Conservation (phyloP, 2,113 vertebrate genomes). For the Chlorocebus sabaeus region DNA sequence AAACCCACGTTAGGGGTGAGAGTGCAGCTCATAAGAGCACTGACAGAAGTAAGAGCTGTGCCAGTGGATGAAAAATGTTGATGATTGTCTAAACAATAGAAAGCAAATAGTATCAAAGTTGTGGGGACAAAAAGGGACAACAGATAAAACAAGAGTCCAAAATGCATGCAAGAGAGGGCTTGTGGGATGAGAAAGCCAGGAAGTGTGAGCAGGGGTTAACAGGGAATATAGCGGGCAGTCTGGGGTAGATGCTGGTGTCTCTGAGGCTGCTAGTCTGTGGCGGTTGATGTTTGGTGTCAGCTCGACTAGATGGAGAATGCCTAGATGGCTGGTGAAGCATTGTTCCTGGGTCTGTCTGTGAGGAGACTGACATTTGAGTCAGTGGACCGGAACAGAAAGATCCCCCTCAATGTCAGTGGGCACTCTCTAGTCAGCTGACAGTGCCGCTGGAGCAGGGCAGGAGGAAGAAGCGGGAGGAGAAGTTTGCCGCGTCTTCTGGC, state of each 20-base stretch:
- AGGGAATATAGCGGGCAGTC: neutral
- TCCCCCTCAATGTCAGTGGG: too few relatives aligned
- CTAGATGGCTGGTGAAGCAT: too few relatives aligned
- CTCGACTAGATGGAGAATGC: too few relatives aligned
- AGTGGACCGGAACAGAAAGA: too few relatives aligned
- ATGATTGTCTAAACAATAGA: neutral
- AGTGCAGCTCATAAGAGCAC: neutral
- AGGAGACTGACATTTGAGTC: too few relatives aligned
- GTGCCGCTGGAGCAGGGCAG: too few relatives aligned
- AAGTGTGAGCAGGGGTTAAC: neutral
- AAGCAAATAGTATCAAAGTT: neutral
- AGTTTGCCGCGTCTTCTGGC: too few relatives aligned
- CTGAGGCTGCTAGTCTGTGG: neutral
- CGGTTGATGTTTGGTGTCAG: too few relatives aligned
- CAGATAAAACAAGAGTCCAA: neutral
- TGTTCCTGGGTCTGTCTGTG: too few relatives aligned
- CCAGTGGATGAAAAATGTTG: neutral
- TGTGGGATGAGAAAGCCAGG: neutral
- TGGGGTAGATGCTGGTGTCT: neutral
- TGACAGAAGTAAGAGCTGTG: neutral
- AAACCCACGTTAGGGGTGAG: neutral
- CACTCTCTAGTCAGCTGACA: too few relatives aligned
- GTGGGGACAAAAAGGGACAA: neutral
- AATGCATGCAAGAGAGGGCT: neutral
- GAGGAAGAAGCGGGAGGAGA: too few relatives aligned